Evolutionary conservation across 2,113 vertebrate genomes (phyloP).

Genomic region (Dromaius novaehollandiae): DNA sequence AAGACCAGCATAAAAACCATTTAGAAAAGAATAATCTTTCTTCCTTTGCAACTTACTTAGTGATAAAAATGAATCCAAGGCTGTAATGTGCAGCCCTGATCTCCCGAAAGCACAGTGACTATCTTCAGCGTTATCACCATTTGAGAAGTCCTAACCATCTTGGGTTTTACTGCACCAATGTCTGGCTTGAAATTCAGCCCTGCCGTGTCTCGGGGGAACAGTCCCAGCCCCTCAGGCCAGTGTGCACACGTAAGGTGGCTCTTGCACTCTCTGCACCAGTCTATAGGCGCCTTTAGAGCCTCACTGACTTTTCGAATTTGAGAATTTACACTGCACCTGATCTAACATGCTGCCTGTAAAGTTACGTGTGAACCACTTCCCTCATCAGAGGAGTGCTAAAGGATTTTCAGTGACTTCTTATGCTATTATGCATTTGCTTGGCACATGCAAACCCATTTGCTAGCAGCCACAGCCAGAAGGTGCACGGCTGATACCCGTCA

Average conservation of each 20-base stretch:
- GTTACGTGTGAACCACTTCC: not conserved
- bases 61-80: not conserved
- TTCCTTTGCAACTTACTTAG: not conserved
- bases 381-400: not conserved
- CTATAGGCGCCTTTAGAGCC: not conserved
- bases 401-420: not conserved
- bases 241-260: not conserved
- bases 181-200: not conserved
- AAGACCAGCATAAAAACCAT: not conserved
- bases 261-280: not conserved
- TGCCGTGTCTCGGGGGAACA: not conserved
- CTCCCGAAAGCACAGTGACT: too few species aligned
- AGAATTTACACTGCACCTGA: not conserved
- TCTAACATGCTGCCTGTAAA: not conserved
- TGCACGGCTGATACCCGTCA: not conserved
- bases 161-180: not conserved
- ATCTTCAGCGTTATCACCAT: not conserved
- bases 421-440: not conserved
- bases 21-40: not conserved
- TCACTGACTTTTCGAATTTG: not conserved
- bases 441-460: not conserved
- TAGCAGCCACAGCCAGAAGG: not conserved
- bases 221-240: too few species aligned
- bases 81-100: not conserved
- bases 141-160: not conserved